Base-by-base conservation (phyloP, 1,140 invertebrate genomes). In the Temnothorax nylanderi region DNA sequence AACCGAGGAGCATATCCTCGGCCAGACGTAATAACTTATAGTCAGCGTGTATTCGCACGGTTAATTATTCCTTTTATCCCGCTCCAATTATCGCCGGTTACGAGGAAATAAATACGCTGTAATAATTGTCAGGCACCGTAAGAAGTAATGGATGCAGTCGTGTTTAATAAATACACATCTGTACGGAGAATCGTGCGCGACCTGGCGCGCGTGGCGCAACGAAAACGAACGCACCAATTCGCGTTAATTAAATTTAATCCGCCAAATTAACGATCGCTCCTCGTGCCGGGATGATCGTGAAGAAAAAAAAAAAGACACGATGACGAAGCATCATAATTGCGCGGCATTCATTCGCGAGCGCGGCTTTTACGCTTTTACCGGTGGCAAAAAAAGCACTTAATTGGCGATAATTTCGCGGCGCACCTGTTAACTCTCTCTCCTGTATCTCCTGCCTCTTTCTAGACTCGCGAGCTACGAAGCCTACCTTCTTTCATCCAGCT, bases 391-490 rank as follows among this genome's bases (percentile, higher is more conserved):
- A 84, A 75, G 54, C 56, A 74, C n/a, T 84, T 84, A 84, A 84
- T 75, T 75, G 75, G 84, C 58, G 72, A 77, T 85, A 65, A 85
- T 77, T 81, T 85, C 51, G 47, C 82, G 82, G 74, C 58, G 47
- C 49, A 54, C 47, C 47, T 37, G 84, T 51, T 64, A 65, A 41
- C 58, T 85, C 75, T 65, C 74, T 80, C 74, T 26, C 49, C 21
- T 32, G 26, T 85, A 51, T 64, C 54, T 60, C 69, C 34, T 60
- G 21, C 13, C n/a, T 75, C 71, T 37, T 47, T 60, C 18, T 11
- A n/a, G 26, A 56, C 34, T 10, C n/a, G 2, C 26, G 32, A 34
- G 67, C 60, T 41, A 75, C 69, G 80, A 11, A 60, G 37, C 21
- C 21, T 72, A 34, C 10, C 6, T 47, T 21, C 67, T 58, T 80